Percentiles rank a stretch among this genome's conserved stretches.
Evolutionary conservation across 1,140 invertebrate genomes (phyloP).

Genomic region (Trichonephila clavipes): DNA sequence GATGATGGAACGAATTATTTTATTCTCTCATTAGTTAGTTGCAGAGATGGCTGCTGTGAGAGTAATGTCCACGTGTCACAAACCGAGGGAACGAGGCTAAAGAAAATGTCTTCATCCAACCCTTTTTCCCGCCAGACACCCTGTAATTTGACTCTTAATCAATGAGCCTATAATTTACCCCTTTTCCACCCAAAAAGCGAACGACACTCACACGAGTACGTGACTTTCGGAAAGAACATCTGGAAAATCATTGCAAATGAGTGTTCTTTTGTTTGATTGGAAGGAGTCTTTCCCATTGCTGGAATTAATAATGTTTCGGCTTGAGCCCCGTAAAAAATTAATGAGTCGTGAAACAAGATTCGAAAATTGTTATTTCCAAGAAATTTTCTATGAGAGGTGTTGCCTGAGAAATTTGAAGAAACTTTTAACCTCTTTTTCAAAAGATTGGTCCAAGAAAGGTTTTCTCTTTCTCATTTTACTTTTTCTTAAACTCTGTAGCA

Average conservation of each 20-base stretch:
- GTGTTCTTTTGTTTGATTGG: slow-evolving; percentile 33
- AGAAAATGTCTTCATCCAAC: slow-evolving; percentile 54
- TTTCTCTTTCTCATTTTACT: neutral
- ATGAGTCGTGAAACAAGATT: slow-evolving; percentile 4
- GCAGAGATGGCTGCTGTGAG: neutral
- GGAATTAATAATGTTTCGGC: neutral
- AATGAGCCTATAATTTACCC: slow-evolving; percentile 45
- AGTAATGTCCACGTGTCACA: slow-evolving; percentile 41
- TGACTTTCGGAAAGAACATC: slow-evolving; percentile 23
- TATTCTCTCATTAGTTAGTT: slow-evolving; percentile 31
- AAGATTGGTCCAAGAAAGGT: neutral
- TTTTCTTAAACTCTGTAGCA: too few relatives aligned
- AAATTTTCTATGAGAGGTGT: neutral
- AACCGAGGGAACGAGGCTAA: neutral
- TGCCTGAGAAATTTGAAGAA: neutral
- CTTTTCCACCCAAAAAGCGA: slow-evolving; percentile 17
- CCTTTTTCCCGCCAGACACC: neutral
- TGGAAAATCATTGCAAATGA: slow-evolving; percentile 25
- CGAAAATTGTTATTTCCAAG: neutral
- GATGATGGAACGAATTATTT: neutral
- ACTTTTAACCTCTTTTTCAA: neutral
- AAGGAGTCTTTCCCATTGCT: slow-evolving; percentile 4
- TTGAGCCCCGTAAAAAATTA: neutral
- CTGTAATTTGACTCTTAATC: slow-evolving; percentile 50
- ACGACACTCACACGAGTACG: slow-evolving; percentile 5